Percentiles rank a stretch among this genome's conserved stretches.
Evolutionary conservation across 2,797 vertebrate genomes (phyloP).

Genomic region (Choloepus didactylus): DNA sequence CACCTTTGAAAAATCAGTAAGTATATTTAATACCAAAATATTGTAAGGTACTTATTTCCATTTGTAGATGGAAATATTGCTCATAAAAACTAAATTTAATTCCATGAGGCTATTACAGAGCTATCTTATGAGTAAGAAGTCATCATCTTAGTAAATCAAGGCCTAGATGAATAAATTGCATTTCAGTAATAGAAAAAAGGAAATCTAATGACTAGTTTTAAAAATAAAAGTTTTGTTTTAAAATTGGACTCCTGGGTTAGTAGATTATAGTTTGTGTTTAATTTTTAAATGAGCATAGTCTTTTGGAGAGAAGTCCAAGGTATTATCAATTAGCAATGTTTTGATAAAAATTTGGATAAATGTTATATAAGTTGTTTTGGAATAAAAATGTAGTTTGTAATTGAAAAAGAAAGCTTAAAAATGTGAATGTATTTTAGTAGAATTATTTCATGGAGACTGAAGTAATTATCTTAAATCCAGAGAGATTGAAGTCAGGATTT

Average conservation of each 20-base stretch:
- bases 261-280: slow-evolving; percentile 47
- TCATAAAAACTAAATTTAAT: slow-evolving; percentile 47
- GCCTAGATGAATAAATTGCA: background rate
- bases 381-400: slow-evolving; percentile 52
- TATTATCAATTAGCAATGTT: background rate
- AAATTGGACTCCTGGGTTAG: slow-evolving; percentile 36
- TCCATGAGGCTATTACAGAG: background rate
- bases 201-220: slow-evolving; percentile 35
- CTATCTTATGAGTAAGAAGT: slow-evolving; percentile 15
- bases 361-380: background rate
- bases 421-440: background rate
- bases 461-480: background rate
- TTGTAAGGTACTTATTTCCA: background rate
- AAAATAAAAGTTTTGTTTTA: slow-evolving; percentile 57
- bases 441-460: slow-evolving; percentile 11
- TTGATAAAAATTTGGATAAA: slow-evolving; percentile 23
- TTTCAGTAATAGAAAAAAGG: slow-evolving; percentile 65
- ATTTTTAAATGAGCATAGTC: slow-evolving; percentile 31
- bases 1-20: slow-evolving; percentile 23
- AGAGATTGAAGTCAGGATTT: slow-evolving; percentile 27
- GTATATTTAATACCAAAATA: slow-evolving; percentile 18
- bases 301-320: slow-evolving; percentile 12
- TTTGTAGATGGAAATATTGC: slow-evolving; percentile 25
- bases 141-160: slow-evolving; percentile 56
- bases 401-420: slow-evolving; percentile 57